Conservation (phyloP, 2,797 vertebrate genomes). For the Chromobotia macracanthus region DNA sequence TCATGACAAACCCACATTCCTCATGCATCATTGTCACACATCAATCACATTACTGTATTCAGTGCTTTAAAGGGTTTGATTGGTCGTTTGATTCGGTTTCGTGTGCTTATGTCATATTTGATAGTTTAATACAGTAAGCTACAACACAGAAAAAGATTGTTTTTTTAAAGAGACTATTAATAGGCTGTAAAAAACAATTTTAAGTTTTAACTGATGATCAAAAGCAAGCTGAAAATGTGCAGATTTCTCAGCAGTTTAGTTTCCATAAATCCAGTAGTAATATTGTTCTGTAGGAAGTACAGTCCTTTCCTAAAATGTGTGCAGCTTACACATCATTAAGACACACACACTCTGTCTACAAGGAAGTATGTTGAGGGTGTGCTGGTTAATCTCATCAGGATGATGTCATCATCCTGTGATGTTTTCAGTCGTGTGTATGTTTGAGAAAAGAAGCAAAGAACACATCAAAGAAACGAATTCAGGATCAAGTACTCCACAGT, state of each 20-base stretch:
- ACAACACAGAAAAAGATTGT: neutral
- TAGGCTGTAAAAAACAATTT: constrained; percentile 2
- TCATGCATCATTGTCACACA: neutral
- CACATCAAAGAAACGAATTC: neutral
- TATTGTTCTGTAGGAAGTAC: constrained; percentile 36
- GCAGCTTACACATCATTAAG: constrained; percentile 9
- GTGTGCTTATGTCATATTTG: neutral
- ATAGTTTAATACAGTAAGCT: neutral
- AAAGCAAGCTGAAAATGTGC: constrained; percentile 25
- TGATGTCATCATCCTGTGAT: neutral
- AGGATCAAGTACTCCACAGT: neutral
- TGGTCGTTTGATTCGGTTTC: constrained; percentile 3
- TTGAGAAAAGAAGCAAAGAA: neutral
- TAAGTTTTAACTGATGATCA: constrained; percentile 34
- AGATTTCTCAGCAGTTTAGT: constrained; percentile 22
- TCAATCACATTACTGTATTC: neutral
- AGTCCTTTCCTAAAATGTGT: constrained; percentile 26
- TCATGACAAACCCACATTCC: neutral
- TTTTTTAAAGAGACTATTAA: constrained; percentile 8
- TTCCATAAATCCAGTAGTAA: constrained; percentile 42
- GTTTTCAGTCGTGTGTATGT: neutral
- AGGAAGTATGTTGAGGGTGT: constrained; percentile 13
- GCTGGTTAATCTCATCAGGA: constrained; percentile 22
- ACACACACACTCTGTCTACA: neutral
- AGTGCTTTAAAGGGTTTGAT: neutral